Evolutionary conservation across 2,797 vertebrate genomes (phyloP).

Genomic region (Cynopterus sphinx): DNA sequence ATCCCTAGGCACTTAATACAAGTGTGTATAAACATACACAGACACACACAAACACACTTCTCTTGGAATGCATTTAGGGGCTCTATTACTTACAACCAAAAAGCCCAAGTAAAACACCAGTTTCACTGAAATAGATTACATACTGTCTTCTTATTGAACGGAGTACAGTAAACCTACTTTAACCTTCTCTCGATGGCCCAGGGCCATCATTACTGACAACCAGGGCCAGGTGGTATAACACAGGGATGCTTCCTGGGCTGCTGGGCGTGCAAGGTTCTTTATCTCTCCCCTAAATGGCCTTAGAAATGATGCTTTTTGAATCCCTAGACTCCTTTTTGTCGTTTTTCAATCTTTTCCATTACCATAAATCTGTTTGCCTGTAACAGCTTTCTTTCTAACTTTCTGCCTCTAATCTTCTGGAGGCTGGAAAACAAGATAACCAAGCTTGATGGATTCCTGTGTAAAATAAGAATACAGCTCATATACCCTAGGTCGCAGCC

Average conservation of each 20-base stretch:
- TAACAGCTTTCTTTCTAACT: constrained; percentile 64
- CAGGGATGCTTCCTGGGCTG: not conserved
- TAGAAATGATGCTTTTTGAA: constrained; percentile 46
- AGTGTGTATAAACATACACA: not conserved
- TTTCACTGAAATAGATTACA: not conserved
- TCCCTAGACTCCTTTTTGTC: constrained; percentile 24
- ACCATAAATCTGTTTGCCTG: constrained; percentile 71
- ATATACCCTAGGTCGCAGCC: not conserved
- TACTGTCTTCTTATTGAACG: not conserved
- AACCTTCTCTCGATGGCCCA: not conserved
- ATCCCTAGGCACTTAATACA: too few species aligned
- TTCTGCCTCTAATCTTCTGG: constrained; percentile 58
- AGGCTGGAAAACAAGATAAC: constrained; percentile 61
- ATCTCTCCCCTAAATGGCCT: constrained; percentile 33
- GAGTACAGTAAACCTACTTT: constrained; percentile 9
- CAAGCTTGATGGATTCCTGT: constrained; percentile 55
- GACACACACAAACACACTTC: not conserved
- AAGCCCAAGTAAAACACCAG: not conserved
- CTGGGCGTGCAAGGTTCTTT: not conserved
- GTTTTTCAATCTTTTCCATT: constrained; percentile 54
- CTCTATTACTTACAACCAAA: not conserved
- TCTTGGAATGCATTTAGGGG: not conserved
- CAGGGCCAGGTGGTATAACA: not conserved
- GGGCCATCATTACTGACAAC: constrained; percentile 36
- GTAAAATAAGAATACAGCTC: constrained; percentile 29